Base-by-base conservation (phyloP, 1,140 invertebrate genomes). In the Bombus waltoni region DNA sequence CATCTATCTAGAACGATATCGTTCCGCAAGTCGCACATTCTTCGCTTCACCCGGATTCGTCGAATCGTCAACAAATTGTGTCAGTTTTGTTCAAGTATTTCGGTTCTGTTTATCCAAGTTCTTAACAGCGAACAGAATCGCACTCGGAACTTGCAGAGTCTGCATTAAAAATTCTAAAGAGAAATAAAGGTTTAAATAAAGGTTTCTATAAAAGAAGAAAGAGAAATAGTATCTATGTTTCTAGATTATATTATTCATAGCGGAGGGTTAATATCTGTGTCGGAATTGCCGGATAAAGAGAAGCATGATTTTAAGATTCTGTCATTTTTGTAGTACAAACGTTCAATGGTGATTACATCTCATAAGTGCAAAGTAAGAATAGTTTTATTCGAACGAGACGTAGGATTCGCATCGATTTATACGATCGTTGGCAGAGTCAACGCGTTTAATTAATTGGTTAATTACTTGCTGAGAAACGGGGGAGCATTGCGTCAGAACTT, bases 401-500 rank as follows among this genome's bases (percentile, higher is more conserved):
- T 42, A 5, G 10, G 8, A 66, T 15, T n/a, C 15, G 22, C 65
- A 18, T 42, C 13, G 15, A 10, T 40, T 28, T 18, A 6, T 25
- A 62, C 22, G 2, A 22, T 53, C 77, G 10, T 66, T 65, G 32
- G 22, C 22, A 4, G 35, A 10, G 9, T 38, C 3, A 22, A 25
- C 18, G 13, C 35, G 15, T 68, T 38, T 68, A 18, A n/a, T 65
- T 32, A 32, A 32, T 91, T 82, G 79, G 71, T 75, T 91, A 94
- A 94, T 93, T 93, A 91, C 38, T 28, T 40, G 70, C 71, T 53
- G 78, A 75, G 38, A 72, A 87, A 77, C 78, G 83, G 72, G 74
- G 75, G 65, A 53, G 79, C 65, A 59, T 93, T 91, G 88, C 90
- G 72, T 89, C 87, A 91, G 77, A 65, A 91, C 89, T 93, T 93